A percentile compares a stretch with the other conserved stretches of the same genome.
Conservation (phyloP, 2,113 vertebrate species). For the Promerops cafer region DNA sequence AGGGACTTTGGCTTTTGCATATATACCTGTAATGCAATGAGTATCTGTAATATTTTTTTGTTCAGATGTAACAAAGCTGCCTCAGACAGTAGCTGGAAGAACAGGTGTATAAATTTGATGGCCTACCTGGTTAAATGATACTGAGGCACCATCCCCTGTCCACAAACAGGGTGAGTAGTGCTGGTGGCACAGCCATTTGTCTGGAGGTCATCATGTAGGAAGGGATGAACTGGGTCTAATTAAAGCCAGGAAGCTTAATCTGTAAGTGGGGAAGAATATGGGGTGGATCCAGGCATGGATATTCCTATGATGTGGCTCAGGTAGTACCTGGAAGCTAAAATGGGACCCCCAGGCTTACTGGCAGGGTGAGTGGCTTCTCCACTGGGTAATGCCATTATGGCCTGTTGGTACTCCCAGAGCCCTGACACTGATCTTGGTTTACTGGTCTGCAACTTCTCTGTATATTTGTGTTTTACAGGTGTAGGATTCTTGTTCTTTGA, state of each 20-base stretch:
- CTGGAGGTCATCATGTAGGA: background rate
- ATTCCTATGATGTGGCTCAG: background rate
- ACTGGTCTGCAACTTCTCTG: background rate
- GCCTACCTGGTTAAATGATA: background rate
- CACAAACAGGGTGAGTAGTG: background rate
- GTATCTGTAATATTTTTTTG: background rate
- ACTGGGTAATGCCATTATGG: background rate
- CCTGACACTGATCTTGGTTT: background rate
- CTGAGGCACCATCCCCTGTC: background rate
- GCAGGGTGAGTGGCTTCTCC: background rate
- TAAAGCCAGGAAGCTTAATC: background rate
- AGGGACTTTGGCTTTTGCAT: background rate
- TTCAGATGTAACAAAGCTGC: background rate
- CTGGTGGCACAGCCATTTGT: background rate
- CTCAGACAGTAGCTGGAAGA: background rate
- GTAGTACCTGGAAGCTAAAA: background rate
- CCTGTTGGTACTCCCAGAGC: background rate
- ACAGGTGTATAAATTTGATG: background rate
- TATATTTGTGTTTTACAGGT: background rate
- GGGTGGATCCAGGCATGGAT: background rate
- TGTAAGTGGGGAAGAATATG: background rate
- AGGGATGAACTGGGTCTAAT: background rate
- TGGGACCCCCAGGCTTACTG: rapidly evolving
- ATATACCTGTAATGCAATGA: background rate
- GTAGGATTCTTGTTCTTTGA: background rate